A percentile compares a stretch with the other conserved stretches of the same genome.
Evolutionary conservation across 1,140 invertebrate genomes (phyloP).

Genomic region (Andrena cerasifolii): DNA sequence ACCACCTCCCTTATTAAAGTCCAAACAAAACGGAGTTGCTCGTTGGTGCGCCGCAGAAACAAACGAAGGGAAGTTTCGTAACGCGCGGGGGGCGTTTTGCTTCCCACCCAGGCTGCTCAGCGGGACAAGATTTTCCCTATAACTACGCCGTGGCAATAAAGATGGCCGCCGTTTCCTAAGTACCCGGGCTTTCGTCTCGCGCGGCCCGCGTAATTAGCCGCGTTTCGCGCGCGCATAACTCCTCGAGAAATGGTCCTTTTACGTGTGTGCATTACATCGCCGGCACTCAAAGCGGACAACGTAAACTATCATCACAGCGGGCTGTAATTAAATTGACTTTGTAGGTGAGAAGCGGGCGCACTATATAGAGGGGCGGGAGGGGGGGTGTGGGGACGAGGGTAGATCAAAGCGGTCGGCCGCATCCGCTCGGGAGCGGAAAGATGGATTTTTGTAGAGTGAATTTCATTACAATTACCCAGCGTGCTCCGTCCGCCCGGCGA

Average conservation of each 20-base stretch:
- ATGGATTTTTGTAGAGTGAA: conserved; percentile 1
- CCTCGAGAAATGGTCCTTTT: conserved; percentile 27
- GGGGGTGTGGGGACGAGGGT: neutral
- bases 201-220: conserved; percentile 22
- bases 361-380: no score
- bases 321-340: conserved; percentile 36
- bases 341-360: conserved; percentile 11
- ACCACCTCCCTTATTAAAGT: neutral
- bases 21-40: neutral
- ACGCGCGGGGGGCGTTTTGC: neutral
- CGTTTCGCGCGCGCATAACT: conserved; percentile 6
- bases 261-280: conserved; percentile 14
- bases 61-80: neutral
- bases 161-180: neutral
- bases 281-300: conserved; percentile 25
- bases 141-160: neutral
- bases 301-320: conserved; percentile 5
- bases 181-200: neutral
- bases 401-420: conserved; percentile 23
- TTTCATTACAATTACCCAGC: conserved; percentile 16
- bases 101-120: neutral
- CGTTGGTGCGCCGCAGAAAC: no score
- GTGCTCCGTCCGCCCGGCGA: no score
- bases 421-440: neutral
- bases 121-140: neutral